phyloP scores from a whole-genome alignment of 1,140 invertebrate species.

The Phymorhynchus buccinoides region DNA sequence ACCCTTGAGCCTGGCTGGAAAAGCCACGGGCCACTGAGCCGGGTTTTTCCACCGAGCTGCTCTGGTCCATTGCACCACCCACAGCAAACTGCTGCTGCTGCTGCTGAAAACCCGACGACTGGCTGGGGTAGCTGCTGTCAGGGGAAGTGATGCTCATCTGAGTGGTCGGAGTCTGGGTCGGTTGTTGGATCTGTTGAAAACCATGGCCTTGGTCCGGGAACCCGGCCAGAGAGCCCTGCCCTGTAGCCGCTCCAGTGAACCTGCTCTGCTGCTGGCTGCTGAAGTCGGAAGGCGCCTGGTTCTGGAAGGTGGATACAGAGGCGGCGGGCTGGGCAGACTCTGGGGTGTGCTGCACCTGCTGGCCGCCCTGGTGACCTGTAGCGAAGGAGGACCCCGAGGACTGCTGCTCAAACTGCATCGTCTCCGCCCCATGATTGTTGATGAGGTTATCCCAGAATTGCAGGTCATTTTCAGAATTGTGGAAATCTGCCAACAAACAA shows the following conservation, averaged over 20 bases:
- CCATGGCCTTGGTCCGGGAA: constrained; percentile 13
- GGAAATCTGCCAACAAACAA: constrained; percentile 25
- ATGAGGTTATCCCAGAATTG: constrained; percentile 20
- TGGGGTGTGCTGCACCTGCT: neutral
- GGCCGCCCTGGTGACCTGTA: neutral
- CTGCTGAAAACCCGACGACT: constrained; percentile 11
- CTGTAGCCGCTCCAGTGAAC: neutral
- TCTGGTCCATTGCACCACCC: neutral
- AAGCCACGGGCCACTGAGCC: neutral
- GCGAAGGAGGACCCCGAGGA: neutral
- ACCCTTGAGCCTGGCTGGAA: constrained; percentile 5
- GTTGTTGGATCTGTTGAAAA: constrained; percentile 6
- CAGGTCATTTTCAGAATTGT: constrained; percentile 31
- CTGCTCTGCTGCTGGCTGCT: neutral
- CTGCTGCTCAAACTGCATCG: constrained; percentile 32
- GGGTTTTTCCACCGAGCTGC: neutral
- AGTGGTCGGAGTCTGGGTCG: neutral
- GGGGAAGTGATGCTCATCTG: neutral
- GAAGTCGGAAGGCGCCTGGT: neutral
- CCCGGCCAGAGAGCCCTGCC: neutral
- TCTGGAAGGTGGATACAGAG: constrained; percentile 15
- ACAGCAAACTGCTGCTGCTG: neutral
- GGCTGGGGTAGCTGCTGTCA: neutral
- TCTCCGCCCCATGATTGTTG: constrained; percentile 29
- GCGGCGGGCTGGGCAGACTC: neutral